A percentile compares a stretch with the other conserved stretches of the same genome.
phyloP scores from a whole-genome alignment of 2,888 invertebrate genomes.

The Pollenia amentaria region DNA sequence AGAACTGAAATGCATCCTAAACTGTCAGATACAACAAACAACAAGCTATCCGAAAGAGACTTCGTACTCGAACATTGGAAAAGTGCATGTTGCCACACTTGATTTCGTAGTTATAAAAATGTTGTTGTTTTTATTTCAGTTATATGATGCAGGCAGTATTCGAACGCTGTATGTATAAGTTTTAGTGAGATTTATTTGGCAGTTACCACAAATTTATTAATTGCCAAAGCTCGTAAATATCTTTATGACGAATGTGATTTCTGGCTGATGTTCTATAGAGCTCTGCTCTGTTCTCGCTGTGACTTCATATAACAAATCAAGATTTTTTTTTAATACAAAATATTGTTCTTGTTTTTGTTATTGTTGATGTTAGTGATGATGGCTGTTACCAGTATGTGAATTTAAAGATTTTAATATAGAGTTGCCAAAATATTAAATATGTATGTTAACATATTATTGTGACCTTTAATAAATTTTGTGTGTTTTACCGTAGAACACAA shows the following conservation, averaged over 20 bases:
- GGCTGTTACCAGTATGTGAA: constrained; percentile 56
- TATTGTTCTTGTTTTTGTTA: constrained; percentile 46
- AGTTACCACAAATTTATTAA: constrained; percentile 82
- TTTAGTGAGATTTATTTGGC: constrained; percentile 76
- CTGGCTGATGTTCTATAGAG: constrained; percentile 69
- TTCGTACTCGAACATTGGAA: neutral
- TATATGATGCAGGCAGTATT: constrained; percentile 44
- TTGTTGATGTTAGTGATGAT: constrained; percentile 56
- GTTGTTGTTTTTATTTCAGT: constrained; percentile 1
- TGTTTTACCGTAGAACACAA: too few relatives aligned
- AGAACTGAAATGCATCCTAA: constrained; percentile 61
- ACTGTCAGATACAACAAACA: constrained; percentile 36
- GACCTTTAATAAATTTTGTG: too few relatives aligned
- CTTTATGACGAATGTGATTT: constrained; percentile 81
- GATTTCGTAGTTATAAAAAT: constrained; percentile 16
- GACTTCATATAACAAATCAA: constrained; percentile 67
- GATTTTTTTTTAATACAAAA: constrained; percentile 60
- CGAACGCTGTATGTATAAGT: constrained; percentile 55
- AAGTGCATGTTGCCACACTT: constrained; percentile 51
- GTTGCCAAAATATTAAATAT: constrained; percentile 41
- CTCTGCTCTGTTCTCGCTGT: constrained; percentile 61
- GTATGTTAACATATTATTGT: too few relatives aligned
- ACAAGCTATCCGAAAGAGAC: constrained; percentile 30
- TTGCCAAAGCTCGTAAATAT: constrained; percentile 81
- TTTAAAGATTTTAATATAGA: constrained; percentile 71